Evolutionary conservation across 1,140 invertebrate genomes (phyloP), one percentile per base, ranked within the genome.

Genomic region (Cydia amplana): DNA sequence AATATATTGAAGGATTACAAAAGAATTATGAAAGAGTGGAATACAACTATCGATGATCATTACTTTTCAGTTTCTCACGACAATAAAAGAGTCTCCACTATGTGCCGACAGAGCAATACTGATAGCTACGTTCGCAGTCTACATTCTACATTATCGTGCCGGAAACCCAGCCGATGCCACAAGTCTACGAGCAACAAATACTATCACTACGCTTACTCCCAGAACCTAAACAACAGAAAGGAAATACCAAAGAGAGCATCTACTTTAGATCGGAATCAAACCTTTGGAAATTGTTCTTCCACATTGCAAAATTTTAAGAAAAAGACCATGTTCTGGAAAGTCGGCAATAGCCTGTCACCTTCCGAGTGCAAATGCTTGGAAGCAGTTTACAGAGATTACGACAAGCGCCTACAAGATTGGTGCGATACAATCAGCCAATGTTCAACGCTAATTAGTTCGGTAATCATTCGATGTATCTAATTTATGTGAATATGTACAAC

Each of bases 11-110:
- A 82, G 75, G 92, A 93, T 82, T 93, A 93, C 72, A 93, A 90
- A 81, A 87, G 81, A 72, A 91, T 93, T 81, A 93, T 93, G 91
- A 93, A 91, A 55, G 91, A 92, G 78, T 93, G 93, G 92, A 93
- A 93, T 76, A 85, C 87, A 75, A 91, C 90, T 14, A 84, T 93
- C 60, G 82, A 84, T 49, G 89, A 93, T 75, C 91, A 93, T 82
- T 93, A 89, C 77, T 85, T 90, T 6, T 86, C 90, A n/a, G 75
- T 77, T 43, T 83, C 83, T 1, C 85, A 88, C 77, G 82, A 81
- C 23, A 77, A 77, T 73, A 89, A 84, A 74, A 84, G 78, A 77
- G 78, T 77, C 43, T 87, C 85, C 14, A 85, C 85, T 6, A 78
- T 85, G 72, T 87, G 82, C 76, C 78, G 80, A 5, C 82, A 51